Evolutionary conservation across 2,797 vertebrate species (phyloP).

Genomic region (Neostethus bicornis): DNA sequence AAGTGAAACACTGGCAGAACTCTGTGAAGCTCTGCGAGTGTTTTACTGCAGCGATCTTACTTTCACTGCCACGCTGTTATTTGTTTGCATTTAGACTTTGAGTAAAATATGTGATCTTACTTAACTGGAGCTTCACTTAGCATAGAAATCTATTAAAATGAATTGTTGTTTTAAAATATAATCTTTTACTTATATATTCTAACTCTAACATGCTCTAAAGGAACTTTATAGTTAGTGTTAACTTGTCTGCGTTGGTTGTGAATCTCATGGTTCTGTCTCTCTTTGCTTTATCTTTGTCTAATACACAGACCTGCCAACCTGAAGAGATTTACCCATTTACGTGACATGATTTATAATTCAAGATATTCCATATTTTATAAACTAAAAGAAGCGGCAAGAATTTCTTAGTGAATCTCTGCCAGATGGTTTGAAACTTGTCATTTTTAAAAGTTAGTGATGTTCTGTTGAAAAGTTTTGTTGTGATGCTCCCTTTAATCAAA

Average conservation of each 20-base stretch:
- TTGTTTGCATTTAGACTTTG: no score
- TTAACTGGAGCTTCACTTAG: no score
- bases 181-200: no score
- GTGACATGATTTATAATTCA: no score
- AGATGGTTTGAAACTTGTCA: background rate
- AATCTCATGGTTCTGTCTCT: slow-evolving; percentile 39
- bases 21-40: no score
- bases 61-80: no score
- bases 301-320: slow-evolving; percentile 55
- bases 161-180: no score
- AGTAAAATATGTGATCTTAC: no score
- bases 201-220: no score
- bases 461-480: background rate
- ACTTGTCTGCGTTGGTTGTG: slow-evolving; percentile 36
- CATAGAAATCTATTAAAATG: no score
- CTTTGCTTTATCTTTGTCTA: slow-evolving; percentile 57
- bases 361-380: background rate
- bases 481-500: background rate
- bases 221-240: slow-evolving; percentile 7
- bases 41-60: no score
- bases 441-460: background rate
- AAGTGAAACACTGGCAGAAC: background rate
- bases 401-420: background rate
- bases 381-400: no score
- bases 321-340: slow-evolving; percentile 27